Evolutionary conservation across 2,797 vertebrate species (phyloP), one percentile per base, ranked within the genome.

Genomic region (Adrianichthys oophorus): DNA sequence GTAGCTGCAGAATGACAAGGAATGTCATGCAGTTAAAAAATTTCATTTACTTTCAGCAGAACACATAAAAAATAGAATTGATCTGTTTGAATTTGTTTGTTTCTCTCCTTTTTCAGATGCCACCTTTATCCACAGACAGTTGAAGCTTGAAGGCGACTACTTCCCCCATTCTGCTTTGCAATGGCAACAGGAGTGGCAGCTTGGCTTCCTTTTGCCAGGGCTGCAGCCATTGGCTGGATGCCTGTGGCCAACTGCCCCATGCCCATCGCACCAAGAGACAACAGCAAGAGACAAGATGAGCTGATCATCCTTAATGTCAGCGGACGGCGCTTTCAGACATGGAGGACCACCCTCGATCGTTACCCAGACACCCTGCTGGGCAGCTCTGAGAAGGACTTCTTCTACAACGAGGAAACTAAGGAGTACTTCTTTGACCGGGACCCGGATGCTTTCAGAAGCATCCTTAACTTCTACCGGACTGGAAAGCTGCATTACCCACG

Each of bases 401-500:
- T 99, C 89, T 99, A 95, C 88, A 96, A 98, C 0, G 97, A 98
- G 82, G 97, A 99, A 73, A 95, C 91, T 71, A 98, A 97, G 91
- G 97, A 99, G 85, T 99, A 99, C 80, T 99, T 99, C 90, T 99
- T 99, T 5, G 97, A 99, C 89, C 92, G 97, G 37, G 97, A 99
- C 75, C 97, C 97, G 0, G 97, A 99, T 12, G 94, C 96, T 72
- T 99, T 99, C 78, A 94, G 97, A 58, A 94, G 94, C 76, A 95
- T 99, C 76, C 94, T 99, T 70, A 99, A 99, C 85, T 99, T 99
- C 89, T 99, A 99, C 77, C 92, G 96, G 76, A 99, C 97, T 0
- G 97, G 97, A n/a, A 98, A 96, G 89, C 93, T 99, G 63, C 97
- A 99, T 88, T 99, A 98, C 70, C 97, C 97, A 0, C 93, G 97